Conservation (phyloP, 2,888 invertebrate species). For the Aethes cnicana region DNA sequence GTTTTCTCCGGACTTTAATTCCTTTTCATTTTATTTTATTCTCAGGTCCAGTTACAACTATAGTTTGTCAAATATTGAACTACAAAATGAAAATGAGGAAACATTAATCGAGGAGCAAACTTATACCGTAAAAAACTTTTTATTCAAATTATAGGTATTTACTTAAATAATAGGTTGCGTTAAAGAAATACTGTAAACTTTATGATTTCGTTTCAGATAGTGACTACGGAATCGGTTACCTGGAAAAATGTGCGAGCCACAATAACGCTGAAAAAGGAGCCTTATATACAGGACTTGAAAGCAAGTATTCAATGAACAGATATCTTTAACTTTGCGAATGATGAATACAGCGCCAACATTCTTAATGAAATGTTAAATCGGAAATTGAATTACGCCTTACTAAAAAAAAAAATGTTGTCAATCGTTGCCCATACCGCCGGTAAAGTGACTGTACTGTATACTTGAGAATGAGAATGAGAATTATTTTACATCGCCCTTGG, state of each 20-base stretch:
- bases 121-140: constrained; percentile 40
- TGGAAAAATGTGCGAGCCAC: constrained; percentile 46
- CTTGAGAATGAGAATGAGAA: too few species aligned
- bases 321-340: too few species aligned
- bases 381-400: too few species aligned
- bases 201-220: constrained; percentile 55
- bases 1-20: too few species aligned
- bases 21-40: neutral
- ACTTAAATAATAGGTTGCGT: neutral
- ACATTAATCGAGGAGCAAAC: constrained; percentile 37
- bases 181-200: constrained; percentile 6
- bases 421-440: too few species aligned
- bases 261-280: constrained; percentile 39
- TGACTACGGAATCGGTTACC: constrained; percentile 45
- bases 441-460: too few species aligned
- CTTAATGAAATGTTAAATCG: too few species aligned
- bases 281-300: constrained; percentile 38
- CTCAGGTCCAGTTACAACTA: constrained; percentile 4
- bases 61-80: constrained; percentile 14
- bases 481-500: too few species aligned
- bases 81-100: constrained; percentile 10
- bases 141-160: neutral
- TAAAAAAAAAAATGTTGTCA: too few species aligned
- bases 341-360: too few species aligned
- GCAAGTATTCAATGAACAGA: too few species aligned